Base-by-base conservation (phyloP, 1,140 invertebrate genomes). In the Drusus annulatus region DNA sequence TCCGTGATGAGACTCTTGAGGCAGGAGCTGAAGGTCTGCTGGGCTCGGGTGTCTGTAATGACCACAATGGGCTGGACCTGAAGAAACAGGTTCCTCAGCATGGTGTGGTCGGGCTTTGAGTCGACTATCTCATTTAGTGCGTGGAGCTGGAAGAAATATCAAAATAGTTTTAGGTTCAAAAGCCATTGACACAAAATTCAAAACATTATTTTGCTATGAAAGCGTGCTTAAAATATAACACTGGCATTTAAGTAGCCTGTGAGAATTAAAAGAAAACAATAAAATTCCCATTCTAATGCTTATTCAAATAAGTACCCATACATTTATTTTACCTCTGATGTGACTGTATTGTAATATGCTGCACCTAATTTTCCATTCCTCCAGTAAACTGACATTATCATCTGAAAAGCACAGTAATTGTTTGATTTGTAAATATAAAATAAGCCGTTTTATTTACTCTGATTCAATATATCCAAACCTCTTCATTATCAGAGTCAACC, bases 301-400 rank as follows among this genome's bases (percentile, higher is more conserved):
- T n/a, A n/a, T n/a, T n/a, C n/a, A n/a, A n/a, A n/a, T n/a, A n/a
- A n/a, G n/a, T n/a, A n/a, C n/a, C n/a, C n/a, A n/a, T 60, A 15
- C 52, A 60, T 0, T 63, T 62, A 13, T 5, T 17, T 45, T 76
- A 93, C 88, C 87, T 93, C 92, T 23, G 89, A 91, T 0, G 91
- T 93, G 65, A 91, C 87, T n/a, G 93, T 85, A 82, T 93, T 92
- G 86, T 94, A 96, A 85, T 92, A 93, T 0, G 94, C 93, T 15
- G 93, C 92, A 50, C 93, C 94, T 19, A 95, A 84, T 84, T 90
- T 90, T 45, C 90, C 90, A 31, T 87, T 86, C 80, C 88, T 86
- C 85, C 89, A 90, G 78, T 88, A 86, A 4, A 89, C 86, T 69
- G 87, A 87, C 76, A 91, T 84, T 56, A 92, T 85, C 76, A 86